Base-by-base conservation (phyloP, 2,797 vertebrate genomes). In the Tympanoctomys barrerae region DNA sequence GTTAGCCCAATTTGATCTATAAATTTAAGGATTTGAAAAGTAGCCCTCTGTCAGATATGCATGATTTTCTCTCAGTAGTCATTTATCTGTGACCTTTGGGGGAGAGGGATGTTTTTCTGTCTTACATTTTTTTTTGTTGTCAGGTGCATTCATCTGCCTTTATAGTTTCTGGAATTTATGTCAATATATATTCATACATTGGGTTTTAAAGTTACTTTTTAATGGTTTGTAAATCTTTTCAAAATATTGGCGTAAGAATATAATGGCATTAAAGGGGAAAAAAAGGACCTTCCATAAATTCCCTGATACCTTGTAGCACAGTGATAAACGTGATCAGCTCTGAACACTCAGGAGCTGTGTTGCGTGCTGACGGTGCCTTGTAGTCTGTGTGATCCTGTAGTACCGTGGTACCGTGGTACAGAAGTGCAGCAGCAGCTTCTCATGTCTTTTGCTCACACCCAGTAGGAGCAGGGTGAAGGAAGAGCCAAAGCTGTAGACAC, bases 11-110 rank as follows among this genome's bases (percentile, higher is more conserved):
- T 89, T 95, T 93, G 68, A 87, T 70, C 87, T 87, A 84, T 90
- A 85, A 86, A 70, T 94, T 92, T 89, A 88, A 31, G 26, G 96
- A 78, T 96, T 93, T 90, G 62, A 68, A 79, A 87, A 86, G 36
- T 95, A 92, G 52, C 81, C 21, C 11, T 73, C 31, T 82, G 82
- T 95, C 36, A 87, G 33, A 78, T 68, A 84, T 80, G 54, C 54
- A 62, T 68, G 13, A 54, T 94, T 83, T 96, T 71, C n/a, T 26
- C 77, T 96, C 68, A 62, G 2, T 61, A 64, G 9, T 83, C 24
- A 3, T 95, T 91, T 90, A 73, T 91, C 66, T 89, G n/a, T 73
- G 66, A 28, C 68, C 87, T 94, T 71, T 62, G 46, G 18, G 18
- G 14, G 73, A 46, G 21, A 46, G 39, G 28, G 26, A 1, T 73